phyloP scores from a whole-genome alignment of 2,797 vertebrate genomes.

The Helostoma temminkii region DNA sequence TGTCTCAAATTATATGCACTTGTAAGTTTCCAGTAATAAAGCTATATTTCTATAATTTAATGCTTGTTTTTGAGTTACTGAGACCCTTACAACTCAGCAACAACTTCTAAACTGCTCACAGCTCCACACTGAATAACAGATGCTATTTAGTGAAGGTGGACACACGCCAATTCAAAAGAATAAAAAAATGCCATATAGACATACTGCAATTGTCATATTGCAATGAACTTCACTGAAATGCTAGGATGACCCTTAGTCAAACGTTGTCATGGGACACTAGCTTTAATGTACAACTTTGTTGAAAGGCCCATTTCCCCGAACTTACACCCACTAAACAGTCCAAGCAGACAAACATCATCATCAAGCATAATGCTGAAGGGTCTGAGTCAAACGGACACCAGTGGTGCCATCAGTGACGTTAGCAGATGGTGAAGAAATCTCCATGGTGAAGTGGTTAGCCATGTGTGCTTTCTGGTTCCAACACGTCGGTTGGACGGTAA shows the following conservation, averaged over 20 bases:
- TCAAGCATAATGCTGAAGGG: slow-evolving; percentile 20
- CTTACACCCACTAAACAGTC: slow-evolving; percentile 48
- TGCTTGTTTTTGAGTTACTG: too few relatives aligned
- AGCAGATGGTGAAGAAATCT: slow-evolving; percentile 37
- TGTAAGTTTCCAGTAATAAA: too few relatives aligned
- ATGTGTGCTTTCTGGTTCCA: slow-evolving; percentile 42
- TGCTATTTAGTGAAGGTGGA: too few relatives aligned
- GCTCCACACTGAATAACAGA: too few relatives aligned
- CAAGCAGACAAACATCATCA: slow-evolving; percentile 47
- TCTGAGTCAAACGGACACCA: slow-evolving; percentile 28
- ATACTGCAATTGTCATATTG: background rate
- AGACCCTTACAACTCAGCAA: too few relatives aligned
- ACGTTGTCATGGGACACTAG: slow-evolving; percentile 56
- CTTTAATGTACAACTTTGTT: slow-evolving; percentile 44
- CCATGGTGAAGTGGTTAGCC: slow-evolving; percentile 47
- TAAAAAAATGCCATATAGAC: background rate
- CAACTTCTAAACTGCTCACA: too few relatives aligned
- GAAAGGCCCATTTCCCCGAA: slow-evolving; percentile 29
- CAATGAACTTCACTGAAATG: slow-evolving; percentile 30
- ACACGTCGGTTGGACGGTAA: slow-evolving; percentile 2
- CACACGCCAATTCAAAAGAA: background rate
- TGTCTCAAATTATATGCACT: too few relatives aligned
- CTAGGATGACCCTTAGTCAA: slow-evolving; percentile 20
- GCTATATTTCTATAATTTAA: too few relatives aligned
- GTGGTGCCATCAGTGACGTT: slow-evolving; percentile 52